Percentiles rank a stretch among this genome's conserved stretches.
Evolutionary conservation across 2,113 vertebrate species (phyloP).

Genomic region (Peromyscus leucopus): DNA sequence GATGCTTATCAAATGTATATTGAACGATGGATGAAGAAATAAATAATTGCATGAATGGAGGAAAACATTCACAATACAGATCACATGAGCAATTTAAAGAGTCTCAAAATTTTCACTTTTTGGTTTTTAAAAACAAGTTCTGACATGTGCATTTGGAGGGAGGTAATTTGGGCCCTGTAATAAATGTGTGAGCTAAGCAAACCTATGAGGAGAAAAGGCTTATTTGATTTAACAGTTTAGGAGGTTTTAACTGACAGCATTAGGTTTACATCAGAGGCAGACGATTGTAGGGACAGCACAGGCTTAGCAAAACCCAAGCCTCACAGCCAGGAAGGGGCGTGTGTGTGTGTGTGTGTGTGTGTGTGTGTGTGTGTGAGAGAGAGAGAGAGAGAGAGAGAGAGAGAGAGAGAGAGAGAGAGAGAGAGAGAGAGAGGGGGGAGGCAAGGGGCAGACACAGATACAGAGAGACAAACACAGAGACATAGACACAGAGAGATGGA

Average conservation of each 20-base stretch:
- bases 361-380: neutral
- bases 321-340: neutral
- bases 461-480: neutral
- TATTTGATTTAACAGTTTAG: neutral
- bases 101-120: neutral
- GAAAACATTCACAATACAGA: neutral
- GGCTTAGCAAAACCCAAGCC: neutral
- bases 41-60: neutral
- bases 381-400: no score
- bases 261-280: neutral
- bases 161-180: neutral
- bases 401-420: no score
- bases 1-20: neutral
- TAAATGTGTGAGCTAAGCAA: neutral
- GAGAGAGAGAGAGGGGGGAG: no score
- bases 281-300: neutral
- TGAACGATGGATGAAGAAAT: neutral
- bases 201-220: neutral
- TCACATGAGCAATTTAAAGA: neutral
- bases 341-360: neutral
- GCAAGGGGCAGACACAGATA: neutral
- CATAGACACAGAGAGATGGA: neutral
- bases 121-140: neutral
- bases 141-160: neutral
- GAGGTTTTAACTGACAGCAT: no score